Evolutionary conservation across 2,888 invertebrate genomes (phyloP), one percentile per base, ranked within the genome.

Genomic region (Gastracanthus pulcherrimus): DNA sequence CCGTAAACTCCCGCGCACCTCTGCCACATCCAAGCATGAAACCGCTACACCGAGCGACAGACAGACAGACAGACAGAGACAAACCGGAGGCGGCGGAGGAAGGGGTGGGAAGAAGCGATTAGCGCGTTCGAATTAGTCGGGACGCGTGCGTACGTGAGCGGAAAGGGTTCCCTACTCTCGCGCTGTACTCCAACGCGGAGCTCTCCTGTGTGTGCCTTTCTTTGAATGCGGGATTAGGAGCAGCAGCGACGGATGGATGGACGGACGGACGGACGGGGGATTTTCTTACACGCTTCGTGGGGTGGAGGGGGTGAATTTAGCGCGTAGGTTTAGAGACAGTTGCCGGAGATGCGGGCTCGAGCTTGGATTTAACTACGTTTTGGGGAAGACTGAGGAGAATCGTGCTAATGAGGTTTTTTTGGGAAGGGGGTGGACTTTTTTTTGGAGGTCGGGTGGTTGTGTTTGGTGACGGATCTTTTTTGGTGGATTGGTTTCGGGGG

Each of bases 211-310:
- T n/a, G n/a, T n/a, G n/a, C 5, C 74, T 77, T 82, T 77, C 80
- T 80, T 77, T 74, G 82, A 80, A 82, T 76, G 80, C 79, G 71
- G 76, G 79, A 79, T 79, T 71, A 79, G 79, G 75, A 58, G 29
- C 45, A n/a, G n/a, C n/a, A n/a, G 60, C 26, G 67, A 51, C 3
- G 74, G 55, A 72, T 41, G 62, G 74, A 69, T 34, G 60, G 34
- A n/a, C 19, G 23, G 38, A 16, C 51, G n/a, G 48, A 19, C n/a
- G 71, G 62, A 45, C 29, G 48, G 55, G 66, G 70, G 76, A 81
- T 76, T 76, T 81, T 76, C 80, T 76, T 81, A 64, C n/a, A 60
- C 55, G 26, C 45, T 45, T 23, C 26, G n/a, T n/a, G n/a, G n/a
- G n/a, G 45, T 9, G 71, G 0, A 29, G 51, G 41, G 41, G 26